A percentile compares a stretch with the other conserved stretches of the same genome.
Conservation (phyloP, 35 echinoderm and acorn worm species). For the Ptychodera flava region DNA sequence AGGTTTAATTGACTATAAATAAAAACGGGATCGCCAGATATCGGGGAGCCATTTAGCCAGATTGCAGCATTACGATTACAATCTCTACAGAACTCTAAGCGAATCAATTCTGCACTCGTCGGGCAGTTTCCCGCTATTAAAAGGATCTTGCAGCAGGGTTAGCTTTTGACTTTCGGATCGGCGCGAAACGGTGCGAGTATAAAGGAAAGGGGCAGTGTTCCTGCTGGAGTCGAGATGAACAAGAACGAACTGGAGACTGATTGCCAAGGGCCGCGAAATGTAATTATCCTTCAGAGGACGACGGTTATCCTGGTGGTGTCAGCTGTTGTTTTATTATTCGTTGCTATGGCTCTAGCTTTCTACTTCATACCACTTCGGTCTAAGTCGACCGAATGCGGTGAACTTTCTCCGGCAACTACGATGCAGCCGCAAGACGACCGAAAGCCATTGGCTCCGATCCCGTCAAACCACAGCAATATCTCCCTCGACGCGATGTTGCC, state of each 20-base stretch:
- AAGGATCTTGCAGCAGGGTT: no score
- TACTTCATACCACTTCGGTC: neutral
- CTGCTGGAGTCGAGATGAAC: neutral
- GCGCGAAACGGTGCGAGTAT: neutral
- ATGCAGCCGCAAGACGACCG: neutral
- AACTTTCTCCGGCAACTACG: neutral
- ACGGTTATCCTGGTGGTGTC: neutral
- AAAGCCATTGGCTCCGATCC: no score
- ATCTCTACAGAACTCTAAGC: neutral
- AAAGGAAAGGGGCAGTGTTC: neutral
- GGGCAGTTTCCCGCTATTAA: no score
- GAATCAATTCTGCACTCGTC: neutral
- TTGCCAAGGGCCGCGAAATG: neutral
- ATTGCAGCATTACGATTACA: neutral
- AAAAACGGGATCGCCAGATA: neutral
- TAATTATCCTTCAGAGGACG: neutral
- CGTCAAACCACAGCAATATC: no score
- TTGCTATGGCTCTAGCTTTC: neutral
- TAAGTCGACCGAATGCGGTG: neutral
- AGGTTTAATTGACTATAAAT: neutral
- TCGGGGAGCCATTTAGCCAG: neutral
- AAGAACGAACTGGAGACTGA: neutral
- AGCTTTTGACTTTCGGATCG: no score
- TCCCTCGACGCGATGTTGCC: no score
- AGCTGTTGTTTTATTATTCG: neutral